These are phyloP conservation scores for Ictidomys tridecemlineatus DNA, from an alignment of 2,113 vertebrate genomes.

Conservation along the genomic window DNA sequence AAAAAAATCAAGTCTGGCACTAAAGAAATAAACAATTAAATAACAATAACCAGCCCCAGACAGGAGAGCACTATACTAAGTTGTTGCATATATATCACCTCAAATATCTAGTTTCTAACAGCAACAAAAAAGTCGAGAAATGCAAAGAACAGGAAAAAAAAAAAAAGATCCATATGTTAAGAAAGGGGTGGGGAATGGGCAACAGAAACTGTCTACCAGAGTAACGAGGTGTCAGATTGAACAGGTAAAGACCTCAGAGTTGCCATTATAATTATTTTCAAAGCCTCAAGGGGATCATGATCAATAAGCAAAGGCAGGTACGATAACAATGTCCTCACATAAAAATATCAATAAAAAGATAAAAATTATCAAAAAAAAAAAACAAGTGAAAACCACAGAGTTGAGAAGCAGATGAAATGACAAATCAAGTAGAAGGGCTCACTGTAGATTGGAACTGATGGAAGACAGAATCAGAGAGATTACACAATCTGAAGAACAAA, in stretches of 20 bases:
- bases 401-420: neutral
- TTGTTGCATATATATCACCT: neutral
- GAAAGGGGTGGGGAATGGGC: no score
- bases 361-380: neutral
- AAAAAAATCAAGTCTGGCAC: neutral
- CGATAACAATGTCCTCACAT: neutral
- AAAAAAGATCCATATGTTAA: neutral
- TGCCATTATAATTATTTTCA: neutral
- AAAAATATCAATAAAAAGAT: neutral
- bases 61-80: neutral
- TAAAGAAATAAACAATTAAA: neutral
- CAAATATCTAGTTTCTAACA: neutral
- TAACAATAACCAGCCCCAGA: neutral
- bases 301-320: neutral
- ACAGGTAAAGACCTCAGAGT: neutral
- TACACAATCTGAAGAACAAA: neutral
- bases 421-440: neutral
- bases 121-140: neutral
- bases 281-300: neutral
- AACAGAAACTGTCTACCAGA: neutral
- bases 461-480: neutral
- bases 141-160: neutral
- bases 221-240: neutral
- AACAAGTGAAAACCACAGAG: neutral
- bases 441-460: neutral